Evolutionary conservation across 1,140 invertebrate species (phyloP).

Genomic region (Penaeus indicus): DNA sequence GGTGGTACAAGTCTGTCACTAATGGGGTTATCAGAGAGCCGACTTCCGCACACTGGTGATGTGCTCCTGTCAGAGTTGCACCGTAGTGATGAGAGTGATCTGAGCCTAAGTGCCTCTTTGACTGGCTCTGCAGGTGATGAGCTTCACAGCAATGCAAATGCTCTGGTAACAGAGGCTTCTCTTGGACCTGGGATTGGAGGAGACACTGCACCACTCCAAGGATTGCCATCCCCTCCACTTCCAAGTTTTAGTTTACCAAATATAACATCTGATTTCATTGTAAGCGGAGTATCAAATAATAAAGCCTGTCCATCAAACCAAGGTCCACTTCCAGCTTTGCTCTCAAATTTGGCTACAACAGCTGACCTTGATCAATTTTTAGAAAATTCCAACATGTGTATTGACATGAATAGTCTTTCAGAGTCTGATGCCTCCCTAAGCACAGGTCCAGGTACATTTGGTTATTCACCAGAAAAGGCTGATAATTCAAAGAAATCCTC

Average conservation of each 20-base stretch:
- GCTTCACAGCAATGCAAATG: slow-evolving; percentile 45
- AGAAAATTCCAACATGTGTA: slow-evolving; percentile 66
- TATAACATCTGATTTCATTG: slow-evolving; percentile 54
- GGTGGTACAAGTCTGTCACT: slow-evolving; percentile 27
- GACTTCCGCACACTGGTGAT: slow-evolving; percentile 46
- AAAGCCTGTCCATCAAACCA: slow-evolving; percentile 45
- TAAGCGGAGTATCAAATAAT: slow-evolving; percentile 29
- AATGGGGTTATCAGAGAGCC: slow-evolving; percentile 34
- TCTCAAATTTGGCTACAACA: slow-evolving; percentile 53
- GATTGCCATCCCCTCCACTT: slow-evolving; percentile 48
- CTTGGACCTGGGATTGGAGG: slow-evolving; percentile 46
- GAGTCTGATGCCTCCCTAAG: slow-evolving; percentile 63
- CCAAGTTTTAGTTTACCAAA: slow-evolving; percentile 53
- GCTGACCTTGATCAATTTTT: slow-evolving; percentile 62
- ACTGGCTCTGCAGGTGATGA: slow-evolving; percentile 37
- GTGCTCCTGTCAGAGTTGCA: slow-evolving; percentile 56
- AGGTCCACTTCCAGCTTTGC: slow-evolving; percentile 35
- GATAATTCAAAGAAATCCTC: slow-evolving; percentile 43
- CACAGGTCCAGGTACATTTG: slow-evolving; percentile 48
- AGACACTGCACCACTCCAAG: slow-evolving; percentile 48
- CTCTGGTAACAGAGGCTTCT: slow-evolving; percentile 41
- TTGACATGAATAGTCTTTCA: slow-evolving; percentile 65
- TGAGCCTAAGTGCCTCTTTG: slow-evolving; percentile 48
- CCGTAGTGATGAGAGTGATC: slow-evolving; percentile 57
- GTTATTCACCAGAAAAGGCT: slow-evolving; percentile 57